phyloP scores from a whole-genome alignment of 2,888 invertebrate species.

The Ectropis crepuscularia region DNA sequence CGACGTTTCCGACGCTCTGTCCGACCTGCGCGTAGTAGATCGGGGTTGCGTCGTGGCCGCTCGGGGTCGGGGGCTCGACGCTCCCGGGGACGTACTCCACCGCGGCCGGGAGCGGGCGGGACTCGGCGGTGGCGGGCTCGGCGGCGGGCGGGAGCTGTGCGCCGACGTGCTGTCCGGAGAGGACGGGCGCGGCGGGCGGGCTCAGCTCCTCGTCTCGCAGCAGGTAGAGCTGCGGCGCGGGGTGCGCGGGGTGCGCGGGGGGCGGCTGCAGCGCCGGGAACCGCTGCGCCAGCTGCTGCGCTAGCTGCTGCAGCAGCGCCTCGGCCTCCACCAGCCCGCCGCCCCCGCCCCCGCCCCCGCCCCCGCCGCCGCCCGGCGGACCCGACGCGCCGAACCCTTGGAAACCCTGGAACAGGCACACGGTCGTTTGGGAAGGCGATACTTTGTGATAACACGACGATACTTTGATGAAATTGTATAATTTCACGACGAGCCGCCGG shows the following conservation, averaged over 20 bases:
- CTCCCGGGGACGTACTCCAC: conserved; percentile 63
- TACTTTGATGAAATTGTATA: no score
- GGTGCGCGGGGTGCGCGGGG: conserved; percentile 67
- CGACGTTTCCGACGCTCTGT: conserved; percentile 66
- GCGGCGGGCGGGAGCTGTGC: conserved; percentile 57
- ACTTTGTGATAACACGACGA: no score
- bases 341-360: conserved; percentile 65
- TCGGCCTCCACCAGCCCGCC: conserved; percentile 71
- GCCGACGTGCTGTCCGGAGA: no score
- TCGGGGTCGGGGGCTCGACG: conserved; percentile 12
- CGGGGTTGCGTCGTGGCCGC: conserved; percentile 59
- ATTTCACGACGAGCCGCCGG: no score
- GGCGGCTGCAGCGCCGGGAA: conserved; percentile 68
- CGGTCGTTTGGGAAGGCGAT: no score
- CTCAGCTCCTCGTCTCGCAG: conserved; percentile 72
- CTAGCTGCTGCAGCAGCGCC: conserved; percentile 75
- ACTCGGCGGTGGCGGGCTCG: conserved; percentile 57
- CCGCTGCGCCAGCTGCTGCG: conserved; percentile 69
- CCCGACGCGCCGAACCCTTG: conserved; percentile 38
- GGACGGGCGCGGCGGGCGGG: no score
- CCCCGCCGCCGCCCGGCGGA: conserved; percentile 68
- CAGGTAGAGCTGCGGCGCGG: conserved; percentile 73
- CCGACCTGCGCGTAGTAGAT: conserved; percentile 80
- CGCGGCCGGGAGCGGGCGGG: conserved; percentile 65
- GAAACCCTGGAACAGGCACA: conserved; percentile 13